A percentile compares a stretch with the other conserved stretches of the same genome.
Evolutionary conservation across 2,888 invertebrate species (phyloP).

Genomic region (Cynaeus angustus): DNA sequence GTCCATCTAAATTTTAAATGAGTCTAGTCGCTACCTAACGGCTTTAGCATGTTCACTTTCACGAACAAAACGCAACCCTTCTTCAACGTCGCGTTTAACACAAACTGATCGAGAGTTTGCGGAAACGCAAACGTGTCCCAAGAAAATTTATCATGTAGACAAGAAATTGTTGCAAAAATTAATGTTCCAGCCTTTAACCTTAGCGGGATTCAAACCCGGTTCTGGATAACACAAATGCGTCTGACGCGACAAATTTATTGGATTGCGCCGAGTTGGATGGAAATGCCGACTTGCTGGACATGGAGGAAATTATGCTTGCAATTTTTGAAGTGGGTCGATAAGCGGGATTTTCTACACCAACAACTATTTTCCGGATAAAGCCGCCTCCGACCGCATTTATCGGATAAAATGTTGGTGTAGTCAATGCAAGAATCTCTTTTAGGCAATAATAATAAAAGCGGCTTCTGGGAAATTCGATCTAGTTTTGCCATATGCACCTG

Average conservation of each 20-base stretch:
- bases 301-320: constrained; percentile 24
- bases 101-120: constrained; percentile 1
- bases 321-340: constrained; percentile 14
- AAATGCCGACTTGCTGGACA: constrained; percentile 37
- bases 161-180: constrained; percentile 51
- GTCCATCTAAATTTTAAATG: constrained; percentile 49
- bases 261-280: constrained; percentile 31
- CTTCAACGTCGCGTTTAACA: neutral
- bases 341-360: constrained; percentile 2
- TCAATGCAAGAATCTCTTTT: no score
- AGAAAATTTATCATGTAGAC: constrained; percentile 31
- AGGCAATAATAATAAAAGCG: no score
- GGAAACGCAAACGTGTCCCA: constrained; percentile 20
- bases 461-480: no score
- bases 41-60: constrained; percentile 21
- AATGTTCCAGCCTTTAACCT: constrained; percentile 52
- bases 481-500: no score
- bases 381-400: neutral
- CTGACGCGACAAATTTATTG: constrained; percentile 53
- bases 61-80: neutral
- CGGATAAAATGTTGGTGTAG: no score
- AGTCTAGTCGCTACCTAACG: constrained; percentile 14
- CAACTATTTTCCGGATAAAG: neutral
- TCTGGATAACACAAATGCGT: constrained; percentile 49
- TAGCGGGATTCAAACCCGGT: constrained; percentile 52